Evolutionary conservation across 2,113 vertebrate genomes (phyloP), one percentile per base, ranked within the genome.

Genomic region (Sialia sialis): DNA sequence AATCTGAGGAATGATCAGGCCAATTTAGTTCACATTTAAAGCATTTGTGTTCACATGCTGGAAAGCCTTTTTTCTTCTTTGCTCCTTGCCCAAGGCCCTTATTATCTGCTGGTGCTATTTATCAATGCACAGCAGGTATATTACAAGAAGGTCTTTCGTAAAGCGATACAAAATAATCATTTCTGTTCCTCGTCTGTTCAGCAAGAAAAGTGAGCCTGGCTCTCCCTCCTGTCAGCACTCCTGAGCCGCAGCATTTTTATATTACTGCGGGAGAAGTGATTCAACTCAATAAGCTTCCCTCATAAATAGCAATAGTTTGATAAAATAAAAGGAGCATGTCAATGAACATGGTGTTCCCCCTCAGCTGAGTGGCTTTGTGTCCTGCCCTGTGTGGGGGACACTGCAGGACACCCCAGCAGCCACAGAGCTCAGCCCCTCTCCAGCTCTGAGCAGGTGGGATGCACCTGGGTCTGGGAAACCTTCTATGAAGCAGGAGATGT

Each of bases 21-120:
- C 94, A 88, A 96, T 97, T 94, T 95, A 89, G 81, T 75, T 95
- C 93, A 84, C 94, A 87, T 93, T 92, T 92, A 93, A 95, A 93
- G 90, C 91, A 22, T 93, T 96, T 95, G 94, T 95, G 88, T 78
- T 91, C 85, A 84, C 78, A 81, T 29, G 48, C 87, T 30, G 90
- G 84, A 94, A 92, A 91, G 85, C 58, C 44, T 87, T 66, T 77
- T 81, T 73, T 85, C 91, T 60, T 32, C 66, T 73, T 63, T 64
- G 55, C 91, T 87, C 86, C 64, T 74, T 38, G 82, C 95, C 95
- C 58, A 80, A 56, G 64, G 94, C 81, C 87, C 96, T 93, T 67
- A 93, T 89, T 94, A 91, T 96, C 87, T 73, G 69, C 88, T n/a
- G 60, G 49, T n/a, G 81, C 94, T 86, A 76, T 95, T 96, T 90